Percentiles rank a stretch among this genome's conserved stretches.
These are phyloP conservation scores for Cryptotis parvus DNA, from an alignment of 2,113 vertebrate species.

Conservation along the genomic window DNA sequence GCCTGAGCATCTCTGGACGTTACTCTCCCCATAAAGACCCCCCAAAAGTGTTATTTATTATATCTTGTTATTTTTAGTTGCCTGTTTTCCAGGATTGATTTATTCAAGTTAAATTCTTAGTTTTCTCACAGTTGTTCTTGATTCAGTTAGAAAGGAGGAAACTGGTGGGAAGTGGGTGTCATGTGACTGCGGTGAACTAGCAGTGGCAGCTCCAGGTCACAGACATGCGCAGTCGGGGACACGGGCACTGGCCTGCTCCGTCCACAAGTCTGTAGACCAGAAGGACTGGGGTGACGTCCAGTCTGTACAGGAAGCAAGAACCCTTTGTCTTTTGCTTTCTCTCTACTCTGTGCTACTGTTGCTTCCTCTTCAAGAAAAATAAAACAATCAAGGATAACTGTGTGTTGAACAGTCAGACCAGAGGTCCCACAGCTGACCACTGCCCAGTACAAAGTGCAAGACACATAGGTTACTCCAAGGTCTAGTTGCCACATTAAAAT, in stretches of 20 bases:
- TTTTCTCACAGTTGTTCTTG: background rate
- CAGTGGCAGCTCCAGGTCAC: background rate
- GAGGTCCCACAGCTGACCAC: too few relatives aligned
- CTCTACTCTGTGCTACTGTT: background rate
- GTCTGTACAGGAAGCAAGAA: background rate
- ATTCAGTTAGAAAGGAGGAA: background rate
- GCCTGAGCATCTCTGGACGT: too few relatives aligned
- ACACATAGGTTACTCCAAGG: background rate
- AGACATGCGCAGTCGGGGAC: too few relatives aligned
- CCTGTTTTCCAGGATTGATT: background rate
- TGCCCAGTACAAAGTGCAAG: background rate
- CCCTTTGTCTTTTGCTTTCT: background rate
- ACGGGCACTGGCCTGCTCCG: too few relatives aligned
- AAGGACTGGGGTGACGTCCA: too few relatives aligned
- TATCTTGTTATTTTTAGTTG: background rate
- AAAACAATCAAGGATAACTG: background rate
- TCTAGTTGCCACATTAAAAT: background rate
- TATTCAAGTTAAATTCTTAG: slow-evolving; percentile 39
- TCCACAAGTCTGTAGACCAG: too few relatives aligned
- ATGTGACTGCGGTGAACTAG: background rate
- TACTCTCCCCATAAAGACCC: too few relatives aligned
- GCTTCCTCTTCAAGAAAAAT: slow-evolving; percentile 2
- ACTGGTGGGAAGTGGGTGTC: background rate
- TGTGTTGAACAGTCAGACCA: too few relatives aligned
- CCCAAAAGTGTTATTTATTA: background rate